phyloP scores from a whole-genome alignment of 2,797 vertebrate species.

The Neosalanx taihuensis region DNA sequence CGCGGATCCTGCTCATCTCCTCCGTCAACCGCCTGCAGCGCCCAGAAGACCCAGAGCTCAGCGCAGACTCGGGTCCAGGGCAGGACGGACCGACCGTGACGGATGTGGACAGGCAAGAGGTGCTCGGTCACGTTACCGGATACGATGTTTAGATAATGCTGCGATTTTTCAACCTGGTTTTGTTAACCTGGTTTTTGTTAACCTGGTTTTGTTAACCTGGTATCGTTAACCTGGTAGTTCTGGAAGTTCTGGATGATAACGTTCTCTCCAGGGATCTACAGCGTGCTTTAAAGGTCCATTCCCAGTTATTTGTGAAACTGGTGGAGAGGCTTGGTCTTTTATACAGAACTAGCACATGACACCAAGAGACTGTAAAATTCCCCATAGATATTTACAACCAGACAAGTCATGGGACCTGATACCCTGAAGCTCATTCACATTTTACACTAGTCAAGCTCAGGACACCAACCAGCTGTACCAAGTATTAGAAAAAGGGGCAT shows the following conservation, averaged over 20 bases:
- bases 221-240: not conserved
- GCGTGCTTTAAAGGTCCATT: constrained; percentile 26
- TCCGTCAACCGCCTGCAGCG: constrained; percentile 61
- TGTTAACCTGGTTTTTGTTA: not conserved
- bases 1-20: constrained; percentile 74
- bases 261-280: constrained; percentile 20
- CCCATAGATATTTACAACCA: constrained; percentile 39
- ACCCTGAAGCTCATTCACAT: constrained; percentile 38
- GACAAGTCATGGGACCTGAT: constrained; percentile 68
- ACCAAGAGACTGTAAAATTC: constrained; percentile 50
- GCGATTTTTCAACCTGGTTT: not conserved
- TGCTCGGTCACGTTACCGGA: too few species aligned
- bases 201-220: not conserved
- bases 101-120: too few species aligned
- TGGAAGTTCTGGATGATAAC: not conserved
- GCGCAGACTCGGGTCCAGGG: not conserved
- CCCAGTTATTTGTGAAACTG: constrained; percentile 26
- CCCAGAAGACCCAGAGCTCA: constrained; percentile 5
- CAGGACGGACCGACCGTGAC: too few species aligned
- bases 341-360: constrained; percentile 55
- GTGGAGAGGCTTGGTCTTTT: constrained; percentile 45
- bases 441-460: constrained; percentile 13
- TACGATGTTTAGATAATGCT: not conserved
- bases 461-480: not conserved
- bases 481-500: too few species aligned